Conservation (phyloP, 2,888 invertebrate species). For the Eurois occulta region DNA sequence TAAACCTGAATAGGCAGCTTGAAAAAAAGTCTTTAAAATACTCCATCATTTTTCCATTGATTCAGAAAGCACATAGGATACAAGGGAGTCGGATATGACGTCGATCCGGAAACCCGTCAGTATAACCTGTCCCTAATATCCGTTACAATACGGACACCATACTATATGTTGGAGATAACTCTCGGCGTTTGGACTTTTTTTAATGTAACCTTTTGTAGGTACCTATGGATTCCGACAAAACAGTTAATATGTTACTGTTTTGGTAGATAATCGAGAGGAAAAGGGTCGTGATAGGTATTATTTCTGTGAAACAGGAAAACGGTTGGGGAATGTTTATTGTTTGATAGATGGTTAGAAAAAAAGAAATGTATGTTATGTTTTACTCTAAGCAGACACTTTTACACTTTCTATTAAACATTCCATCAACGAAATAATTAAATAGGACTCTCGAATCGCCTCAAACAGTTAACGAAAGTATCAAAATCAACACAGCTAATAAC, state of each 20-base stretch:
- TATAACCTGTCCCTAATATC: conserved; percentile 49
- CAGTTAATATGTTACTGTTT: conserved; percentile 19
- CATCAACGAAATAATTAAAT: neutral
- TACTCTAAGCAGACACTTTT: neutral
- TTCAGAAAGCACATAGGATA: conserved; percentile 18
- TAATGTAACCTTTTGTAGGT: conserved; percentile 5
- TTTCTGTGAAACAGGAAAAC: conserved; percentile 7
- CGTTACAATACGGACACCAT: conserved; percentile 27
- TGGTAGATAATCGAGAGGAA: conserved; percentile 2
- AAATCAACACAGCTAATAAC: neutral
- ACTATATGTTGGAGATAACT: conserved; percentile 30
- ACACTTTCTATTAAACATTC: neutral
- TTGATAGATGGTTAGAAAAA: neutral
- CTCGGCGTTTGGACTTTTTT: conserved; percentile 2
- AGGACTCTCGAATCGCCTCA: neutral
- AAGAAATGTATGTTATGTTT: neutral
- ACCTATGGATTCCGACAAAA: neutral
- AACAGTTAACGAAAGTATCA: neutral
- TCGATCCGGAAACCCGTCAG: conserved; percentile 35
- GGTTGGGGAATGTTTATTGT: conserved; percentile 8
- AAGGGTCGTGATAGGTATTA: neutral
- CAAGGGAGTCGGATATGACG: conserved; percentile 21
- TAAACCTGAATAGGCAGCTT: neutral
- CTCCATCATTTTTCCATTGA: conserved; percentile 3
- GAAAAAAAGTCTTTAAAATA: neutral